Evolutionary conservation across 2,888 invertebrate species (phyloP).

Genomic region (Pycnomerus fuliginosus): DNA sequence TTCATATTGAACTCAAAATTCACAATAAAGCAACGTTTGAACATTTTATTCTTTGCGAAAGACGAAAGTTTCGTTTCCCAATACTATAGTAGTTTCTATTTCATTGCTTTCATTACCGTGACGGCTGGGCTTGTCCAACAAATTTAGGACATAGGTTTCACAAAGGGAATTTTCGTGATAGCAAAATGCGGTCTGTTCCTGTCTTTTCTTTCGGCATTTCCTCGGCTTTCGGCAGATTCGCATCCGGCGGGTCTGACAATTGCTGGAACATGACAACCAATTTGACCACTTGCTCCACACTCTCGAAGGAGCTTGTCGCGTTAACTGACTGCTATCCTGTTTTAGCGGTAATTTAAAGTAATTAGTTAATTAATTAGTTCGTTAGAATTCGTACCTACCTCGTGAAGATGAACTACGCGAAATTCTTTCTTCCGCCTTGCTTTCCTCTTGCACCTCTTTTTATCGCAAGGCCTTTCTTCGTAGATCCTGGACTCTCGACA

Average conservation of each 20-base stretch:
- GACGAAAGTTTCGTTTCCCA: no score
- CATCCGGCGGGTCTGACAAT: slow-evolving; percentile 77
- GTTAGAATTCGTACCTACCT: slow-evolving; percentile 29
- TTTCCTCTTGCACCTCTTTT: slow-evolving; percentile 50
- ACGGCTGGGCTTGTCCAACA: slow-evolving; percentile 48
- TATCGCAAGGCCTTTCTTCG: slow-evolving; percentile 51
- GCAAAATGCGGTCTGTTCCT: slow-evolving; percentile 83
- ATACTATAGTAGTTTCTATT: no score
- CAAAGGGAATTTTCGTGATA: slow-evolving; percentile 80
- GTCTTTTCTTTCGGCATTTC: slow-evolving; percentile 74
- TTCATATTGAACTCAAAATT: no score
- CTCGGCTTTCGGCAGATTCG: slow-evolving; percentile 74
- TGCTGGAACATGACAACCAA: slow-evolving; percentile 79
- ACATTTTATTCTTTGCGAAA: no score
- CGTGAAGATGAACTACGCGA: slow-evolving; percentile 41
- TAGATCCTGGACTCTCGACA: slow-evolving; percentile 43
- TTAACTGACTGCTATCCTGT: slow-evolving; percentile 43
- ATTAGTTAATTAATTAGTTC: no score
- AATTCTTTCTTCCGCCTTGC: slow-evolving; percentile 45
- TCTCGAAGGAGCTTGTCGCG: slow-evolving; percentile 44
- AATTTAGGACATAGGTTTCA: slow-evolving; percentile 63
- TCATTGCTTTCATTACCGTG: no score
- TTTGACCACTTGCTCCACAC: slow-evolving; percentile 77
- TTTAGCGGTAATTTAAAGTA: slow-evolving; percentile 28
- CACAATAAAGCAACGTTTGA: no score